Conservation (phyloP, 2,113 vertebrate genomes). For the Xiphias gladius region DNA sequence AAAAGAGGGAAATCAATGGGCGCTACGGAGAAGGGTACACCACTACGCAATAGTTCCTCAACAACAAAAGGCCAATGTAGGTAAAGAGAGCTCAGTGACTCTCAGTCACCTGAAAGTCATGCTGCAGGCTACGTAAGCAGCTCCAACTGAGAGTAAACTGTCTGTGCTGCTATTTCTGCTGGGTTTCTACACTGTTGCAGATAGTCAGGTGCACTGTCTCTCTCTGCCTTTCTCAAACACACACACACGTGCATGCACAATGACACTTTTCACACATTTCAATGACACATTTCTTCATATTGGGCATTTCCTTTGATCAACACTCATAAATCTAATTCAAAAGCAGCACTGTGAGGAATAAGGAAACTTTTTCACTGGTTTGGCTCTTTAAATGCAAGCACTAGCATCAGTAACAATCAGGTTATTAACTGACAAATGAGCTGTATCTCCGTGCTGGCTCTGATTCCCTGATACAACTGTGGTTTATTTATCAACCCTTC, state of each 20-base stretch:
- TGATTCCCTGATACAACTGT: slow-evolving; percentile 44
- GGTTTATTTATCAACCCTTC: slow-evolving; percentile 35
- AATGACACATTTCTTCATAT: slow-evolving; percentile 29
- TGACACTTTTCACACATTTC: slow-evolving; percentile 4
- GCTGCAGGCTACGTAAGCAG: slow-evolving; percentile 43
- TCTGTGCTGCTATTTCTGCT: slow-evolving; percentile 56
- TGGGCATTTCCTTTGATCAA: slow-evolving; percentile 48
- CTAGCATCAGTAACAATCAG: slow-evolving; percentile 7
- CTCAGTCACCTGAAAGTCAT: slow-evolving; percentile 51
- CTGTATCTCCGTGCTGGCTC: slow-evolving; percentile 31
- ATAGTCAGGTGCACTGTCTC: slow-evolving; percentile 30
- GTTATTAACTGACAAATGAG: slow-evolving; percentile 51
- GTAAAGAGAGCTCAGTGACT: slow-evolving; percentile 49
- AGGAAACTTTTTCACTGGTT: neutral
- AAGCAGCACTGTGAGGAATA: slow-evolving; percentile 25
- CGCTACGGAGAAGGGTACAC: slow-evolving; percentile 41
- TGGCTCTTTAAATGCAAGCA: slow-evolving; percentile 28
- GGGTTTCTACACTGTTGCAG: slow-evolving; percentile 37
- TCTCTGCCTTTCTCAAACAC: neutral
- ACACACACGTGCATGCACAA: neutral
- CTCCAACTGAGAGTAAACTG: slow-evolving; percentile 48
- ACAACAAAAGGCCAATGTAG: slow-evolving; percentile 58
- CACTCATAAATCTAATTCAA: slow-evolving; percentile 50
- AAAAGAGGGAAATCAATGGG: slow-evolving; percentile 62
- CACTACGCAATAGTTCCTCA: slow-evolving; percentile 45